Base-by-base conservation (phyloP, 2,888 invertebrate genomes). In the Allophyes oxyacanthae region DNA sequence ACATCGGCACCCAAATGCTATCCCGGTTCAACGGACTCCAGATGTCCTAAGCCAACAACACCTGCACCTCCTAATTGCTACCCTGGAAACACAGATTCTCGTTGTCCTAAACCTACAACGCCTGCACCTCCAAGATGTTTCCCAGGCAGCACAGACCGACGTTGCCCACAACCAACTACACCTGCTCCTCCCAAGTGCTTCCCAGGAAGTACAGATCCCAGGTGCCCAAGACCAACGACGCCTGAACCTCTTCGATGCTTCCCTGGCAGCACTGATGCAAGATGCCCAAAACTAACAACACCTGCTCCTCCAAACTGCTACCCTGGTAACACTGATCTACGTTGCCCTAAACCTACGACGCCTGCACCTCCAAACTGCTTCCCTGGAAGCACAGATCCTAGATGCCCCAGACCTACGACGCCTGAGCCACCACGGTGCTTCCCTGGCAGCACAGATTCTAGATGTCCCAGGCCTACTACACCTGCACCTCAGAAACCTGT, bases 371-470 rank as follows among this genome's bases (percentile, higher is more conserved):
- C 38, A 7, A 25, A 28, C 0, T 62, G 62, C 8, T 66, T 14
- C 34, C 66, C 56, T 0, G 66, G 66, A 8, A 53, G 48, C 6
- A 28, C 52, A 1, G 58, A 64, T 14, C 28, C 56, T 0, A 58
- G 83, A 6, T 82, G 84, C 48, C 81, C 85, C 0, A 62, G 65
- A 33, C 74, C 75, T 0, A 74, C 75, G 0, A 78, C 78, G 4
- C 77, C 83, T 0, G 72, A 45, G 1, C 75, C 82, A 7, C 82
- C 80, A 0, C 64, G 43, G 10, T 82, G 92, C 28, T 90, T 77
- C 55, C 89, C 91, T 0, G 91, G 91, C 0, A 84, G 86, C 1
- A 75, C 42, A 0, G 89, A 93, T 67, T 85, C 89, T 1, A 71
- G 86, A 9, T 90, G 90, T 58, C 86, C 86, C 0, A 69, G 70